Base-by-base conservation (phyloP, 1,140 invertebrate species). In the Thrips palmi region DNA sequence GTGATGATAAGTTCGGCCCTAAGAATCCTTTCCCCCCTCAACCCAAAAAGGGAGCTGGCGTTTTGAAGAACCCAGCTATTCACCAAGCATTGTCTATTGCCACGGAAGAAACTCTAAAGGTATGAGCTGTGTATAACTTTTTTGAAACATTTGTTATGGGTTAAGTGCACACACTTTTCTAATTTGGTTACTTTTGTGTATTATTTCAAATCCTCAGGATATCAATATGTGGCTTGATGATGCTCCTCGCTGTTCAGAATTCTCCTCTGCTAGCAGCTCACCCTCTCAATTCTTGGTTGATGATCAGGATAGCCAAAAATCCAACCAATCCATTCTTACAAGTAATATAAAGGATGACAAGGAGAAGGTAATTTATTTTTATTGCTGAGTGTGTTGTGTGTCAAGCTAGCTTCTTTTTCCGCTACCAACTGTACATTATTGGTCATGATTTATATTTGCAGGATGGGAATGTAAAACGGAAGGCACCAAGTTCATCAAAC, bases 151-250 rank as follows among this genome's bases (percentile, higher is more conserved):
- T 41, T 20, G 12, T 34, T 17, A 46, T 35, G 39, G 14, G 34
- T 33, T 36, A 3, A 17, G 10, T 39, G 29, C 14, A 37, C 30
- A 33, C 23, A 19, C n/a, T 42, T 41, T 33, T 19, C 18, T 25
- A 24, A 39, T 32, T 28, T 25, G 38, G 6, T 30, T 30, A 4
- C 35, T 28, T 35, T 30, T 25, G 12, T 38, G 8, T 23, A 33
- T 7, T 20, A 22, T 30, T 36, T 44, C 11, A 8, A 21, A 17
- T 35, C 36, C 19, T 46, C 49, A 71, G 66, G 82, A 86, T 52
- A 83, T 87, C 17, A 85, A 80, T 49, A 82, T 83, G 50, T 85
- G 80, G 80, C 56, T 88, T 29, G 80, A 85, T 51, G 79, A 85
- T 45, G 73, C 80, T 2, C 81, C 82, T 0, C 71, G 70, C 42